Conservation (phyloP, 2,113 vertebrate genomes). For the Orycteropus afer region DNA sequence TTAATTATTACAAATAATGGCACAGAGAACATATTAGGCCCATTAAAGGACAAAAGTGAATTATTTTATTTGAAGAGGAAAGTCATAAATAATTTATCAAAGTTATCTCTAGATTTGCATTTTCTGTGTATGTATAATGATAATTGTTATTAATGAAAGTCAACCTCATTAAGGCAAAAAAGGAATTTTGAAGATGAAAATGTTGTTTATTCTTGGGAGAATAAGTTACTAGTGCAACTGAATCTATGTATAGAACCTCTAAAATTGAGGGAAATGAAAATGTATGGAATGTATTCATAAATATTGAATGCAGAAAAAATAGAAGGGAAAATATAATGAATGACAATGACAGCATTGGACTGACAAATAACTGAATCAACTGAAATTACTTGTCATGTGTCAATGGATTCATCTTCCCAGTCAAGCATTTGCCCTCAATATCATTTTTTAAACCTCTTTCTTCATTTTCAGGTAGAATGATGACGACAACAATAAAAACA, state of each 20-base stretch:
- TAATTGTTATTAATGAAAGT: slow-evolving; percentile 86
- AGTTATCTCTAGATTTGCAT: slow-evolving; percentile 87
- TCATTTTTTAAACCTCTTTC: background rate
- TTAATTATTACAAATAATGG: slow-evolving; percentile 35
- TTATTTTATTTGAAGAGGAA: slow-evolving; percentile 67
- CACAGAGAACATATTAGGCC: background rate
- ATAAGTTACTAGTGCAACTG: slow-evolving; percentile 88
- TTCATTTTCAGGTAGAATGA: background rate
- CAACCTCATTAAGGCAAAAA: slow-evolving; percentile 88
- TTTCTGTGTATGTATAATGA: slow-evolving; percentile 90
- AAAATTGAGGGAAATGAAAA: slow-evolving; percentile 73
- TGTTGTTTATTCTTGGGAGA: slow-evolving; percentile 86
- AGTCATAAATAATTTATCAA: slow-evolving; percentile 85
- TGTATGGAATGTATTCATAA: background rate
- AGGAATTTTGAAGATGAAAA: slow-evolving; percentile 82
- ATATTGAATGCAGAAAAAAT: background rate
- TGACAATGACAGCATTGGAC: background rate
- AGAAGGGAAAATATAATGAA: background rate
- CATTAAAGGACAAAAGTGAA: slow-evolving; percentile 64
- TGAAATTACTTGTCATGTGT: background rate
- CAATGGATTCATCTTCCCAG: background rate
- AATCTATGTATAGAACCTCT: slow-evolving; percentile 89
- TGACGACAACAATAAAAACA: background rate
- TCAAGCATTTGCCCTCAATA: background rate
- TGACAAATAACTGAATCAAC: background rate